Base-by-base conservation (phyloP, 2,888 invertebrate species). In the Cinara cedri region DNA sequence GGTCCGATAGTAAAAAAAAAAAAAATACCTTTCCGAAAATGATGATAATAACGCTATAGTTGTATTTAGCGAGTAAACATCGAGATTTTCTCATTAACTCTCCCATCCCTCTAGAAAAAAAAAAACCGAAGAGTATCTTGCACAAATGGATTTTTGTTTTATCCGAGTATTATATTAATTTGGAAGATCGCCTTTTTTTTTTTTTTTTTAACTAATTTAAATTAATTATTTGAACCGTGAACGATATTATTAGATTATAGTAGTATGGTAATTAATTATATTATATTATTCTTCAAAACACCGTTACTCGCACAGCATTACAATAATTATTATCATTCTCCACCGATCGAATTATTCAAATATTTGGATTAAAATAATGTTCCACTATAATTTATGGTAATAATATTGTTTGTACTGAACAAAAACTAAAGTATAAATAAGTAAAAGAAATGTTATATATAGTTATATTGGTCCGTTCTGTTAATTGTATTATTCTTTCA, bases 151-250 rank as follows among this genome's bases (percentile, higher is more conserved):
- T 66, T 66, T 49, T 24, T 26, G 49, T 49, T 24, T 1, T 1
- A 49, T 49, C 24, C 24, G 24, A 26, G 26, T 49, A 66, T 49
- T 11, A n/a, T n/a, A n/a, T n/a, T 49, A 66, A 66, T 66, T 49
- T 26, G 3, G 34, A 34, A 34, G 16, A 66, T 49, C 24, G n/a
- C 9, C 0, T 66, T 49, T 66, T 26, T 24, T 66, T 26, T 11
- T 66, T 49, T 66, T 26, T 24, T 66, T 26, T 11, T n/a, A 21
- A 34, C 3, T 34, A n/a, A 24, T n/a, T 11, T n/a, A 11, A 66
- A 66, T 66, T 26, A 66, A 66, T 66, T 66, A 66, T 24, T 49
- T 49, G 10, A 66, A 26, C 49, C 9, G 2, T 24, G 24, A 24
- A 66, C n/a, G 26, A 66, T 66, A 34, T 34, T 34, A 34, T 34